These are phyloP conservation scores for Euschistus heros DNA, from an alignment of 1,140 invertebrate species.

Conservation along the genomic window DNA sequence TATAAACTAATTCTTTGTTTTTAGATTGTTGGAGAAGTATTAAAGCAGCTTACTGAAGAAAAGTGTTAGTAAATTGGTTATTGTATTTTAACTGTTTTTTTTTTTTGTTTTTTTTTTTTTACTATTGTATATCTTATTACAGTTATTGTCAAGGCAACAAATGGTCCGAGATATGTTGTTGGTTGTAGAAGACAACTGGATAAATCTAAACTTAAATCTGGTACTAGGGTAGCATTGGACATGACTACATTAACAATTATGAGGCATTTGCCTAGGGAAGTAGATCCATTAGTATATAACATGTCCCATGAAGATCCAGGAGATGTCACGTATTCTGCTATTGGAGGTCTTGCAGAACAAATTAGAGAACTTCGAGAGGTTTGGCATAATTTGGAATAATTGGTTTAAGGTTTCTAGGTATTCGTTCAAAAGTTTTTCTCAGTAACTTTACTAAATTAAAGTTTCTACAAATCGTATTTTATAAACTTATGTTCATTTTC, in stretches of 20 bases:
- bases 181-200: constrained; percentile 94
- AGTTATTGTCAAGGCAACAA: constrained; percentile 99
- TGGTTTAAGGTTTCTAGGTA: too few species aligned
- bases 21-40: constrained; percentile 96
- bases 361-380: constrained; percentile 95
- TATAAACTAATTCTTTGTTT: constrained; percentile 28
- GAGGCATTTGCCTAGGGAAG: constrained; percentile 95
- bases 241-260: constrained; percentile 99
- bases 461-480: too few species aligned
- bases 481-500: too few species aligned
- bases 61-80: constrained; percentile 72
- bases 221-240: constrained; percentile 96
- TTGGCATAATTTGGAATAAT: too few species aligned
- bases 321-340: constrained; percentile 88
- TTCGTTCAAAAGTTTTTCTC: too few species aligned
- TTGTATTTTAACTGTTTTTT: not conserved
- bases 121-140: constrained; percentile 30
- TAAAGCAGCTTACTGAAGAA: constrained; percentile 97
- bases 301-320: constrained; percentile 99
- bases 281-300: constrained; percentile 98
- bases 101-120: not conserved
- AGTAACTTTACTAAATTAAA: too few species aligned
- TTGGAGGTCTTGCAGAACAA: constrained; percentile 95
- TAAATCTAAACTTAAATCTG: constrained; percentile 90
- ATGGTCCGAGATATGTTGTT: constrained; percentile 98